These are phyloP conservation scores for Chaetophractus vellerosus DNA, from an alignment of 2,797 vertebrate species.

Conservation along the genomic window DNA sequence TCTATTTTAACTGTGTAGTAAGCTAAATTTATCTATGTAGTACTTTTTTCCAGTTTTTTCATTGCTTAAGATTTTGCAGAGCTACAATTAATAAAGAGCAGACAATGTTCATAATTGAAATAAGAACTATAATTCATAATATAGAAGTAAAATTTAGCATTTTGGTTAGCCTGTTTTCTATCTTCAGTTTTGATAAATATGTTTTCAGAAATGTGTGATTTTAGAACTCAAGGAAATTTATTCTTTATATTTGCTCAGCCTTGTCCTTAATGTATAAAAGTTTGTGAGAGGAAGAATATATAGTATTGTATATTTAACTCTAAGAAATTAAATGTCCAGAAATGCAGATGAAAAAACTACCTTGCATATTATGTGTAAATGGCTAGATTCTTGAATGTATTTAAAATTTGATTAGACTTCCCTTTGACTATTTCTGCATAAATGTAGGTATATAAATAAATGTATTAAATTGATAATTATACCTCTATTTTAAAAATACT, in stretches of 20 bases:
- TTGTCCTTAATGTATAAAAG: neutral
- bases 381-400: slow-evolving; percentile 7
- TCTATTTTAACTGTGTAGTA: neutral
- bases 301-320: slow-evolving; percentile 11
- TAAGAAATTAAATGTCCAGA: slow-evolving; percentile 25
- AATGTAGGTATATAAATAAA: neutral
- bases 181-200: neutral
- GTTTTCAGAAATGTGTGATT: slow-evolving; percentile 3
- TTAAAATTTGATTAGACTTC: slow-evolving; percentile 35
- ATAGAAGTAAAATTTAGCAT: neutral
- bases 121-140: neutral
- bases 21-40: neutral
- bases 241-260: neutral
- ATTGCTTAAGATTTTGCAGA: neutral
- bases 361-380: slow-evolving; percentile 61
- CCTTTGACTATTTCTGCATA: slow-evolving; percentile 42
- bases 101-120: neutral
- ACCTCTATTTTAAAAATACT: neutral
- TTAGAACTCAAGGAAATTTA: neutral
- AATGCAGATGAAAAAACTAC: slow-evolving; percentile 5
- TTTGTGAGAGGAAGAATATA: neutral
- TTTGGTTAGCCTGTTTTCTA: neutral
- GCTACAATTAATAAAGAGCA: neutral
- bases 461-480: slow-evolving; percentile 19
- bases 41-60: neutral